These are phyloP conservation scores for Mesocentrotus franciscanus DNA, from an alignment of 53 echinoderm and acorn worm genomes.

Conservation along the genomic window DNA sequence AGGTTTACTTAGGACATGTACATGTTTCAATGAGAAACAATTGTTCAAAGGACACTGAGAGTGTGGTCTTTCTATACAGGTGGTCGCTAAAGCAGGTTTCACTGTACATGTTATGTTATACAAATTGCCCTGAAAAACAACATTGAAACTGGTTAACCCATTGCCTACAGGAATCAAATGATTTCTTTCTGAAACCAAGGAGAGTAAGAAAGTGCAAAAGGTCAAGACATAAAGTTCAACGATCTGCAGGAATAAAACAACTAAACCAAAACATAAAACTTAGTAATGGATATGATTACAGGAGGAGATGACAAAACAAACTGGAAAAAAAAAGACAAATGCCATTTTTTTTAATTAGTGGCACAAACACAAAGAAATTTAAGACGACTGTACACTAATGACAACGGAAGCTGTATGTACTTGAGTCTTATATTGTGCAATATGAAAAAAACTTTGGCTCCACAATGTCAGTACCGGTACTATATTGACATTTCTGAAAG, in stretches of 20 bases:
- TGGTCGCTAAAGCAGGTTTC: too few species aligned
- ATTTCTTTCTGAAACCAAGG: too few species aligned
- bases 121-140: too few species aligned
- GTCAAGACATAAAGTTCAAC: neutral
- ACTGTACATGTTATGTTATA: neutral
- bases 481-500: neutral
- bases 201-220: neutral
- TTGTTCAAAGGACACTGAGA: too few species aligned
- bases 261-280: neutral
- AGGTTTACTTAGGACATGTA: too few species aligned
- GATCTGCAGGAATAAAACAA: neutral
- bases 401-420: neutral
- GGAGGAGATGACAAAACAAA: neutral
- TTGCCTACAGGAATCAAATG: too few species aligned
- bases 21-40: too few species aligned
- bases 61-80: too few species aligned
- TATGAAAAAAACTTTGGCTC: constrained; percentile 4
- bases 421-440: too few species aligned
- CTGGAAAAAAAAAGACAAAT: neutral
- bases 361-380: neutral
- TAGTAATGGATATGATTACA: too few species aligned
- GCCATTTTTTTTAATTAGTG: neutral
- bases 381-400: neutral
- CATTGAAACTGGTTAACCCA: too few species aligned
- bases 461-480: neutral